These are phyloP conservation scores for Drosophila pallidifrons DNA, from an alignment of 1,140 invertebrate genomes.

Conservation along the genomic window DNA sequence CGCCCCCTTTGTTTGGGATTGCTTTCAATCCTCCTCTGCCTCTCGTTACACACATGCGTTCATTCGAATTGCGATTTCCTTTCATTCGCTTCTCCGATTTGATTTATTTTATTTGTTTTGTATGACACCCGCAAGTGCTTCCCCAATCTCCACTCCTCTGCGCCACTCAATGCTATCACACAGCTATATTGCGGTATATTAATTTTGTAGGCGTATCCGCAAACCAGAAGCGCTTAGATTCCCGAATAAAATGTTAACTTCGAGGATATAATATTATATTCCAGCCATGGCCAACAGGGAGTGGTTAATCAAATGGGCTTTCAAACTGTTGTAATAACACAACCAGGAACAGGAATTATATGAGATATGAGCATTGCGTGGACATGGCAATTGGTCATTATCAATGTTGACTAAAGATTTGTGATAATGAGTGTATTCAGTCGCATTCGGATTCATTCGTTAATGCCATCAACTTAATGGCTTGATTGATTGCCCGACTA, in stretches of 20 bases:
- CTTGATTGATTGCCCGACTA: slow-evolving; percentile 20
- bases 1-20: slow-evolving; percentile 60
- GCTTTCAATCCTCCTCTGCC: neutral
- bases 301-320: slow-evolving; percentile 68
- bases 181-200: slow-evolving; percentile 62
- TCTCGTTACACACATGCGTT: slow-evolving; percentile 61
- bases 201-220: slow-evolving; percentile 77
- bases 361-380: slow-evolving; percentile 1
- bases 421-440: slow-evolving; percentile 25
- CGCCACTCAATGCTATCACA: slow-evolving; percentile 32
- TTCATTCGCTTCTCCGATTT: slow-evolving; percentile 72
- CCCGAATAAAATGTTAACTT: slow-evolving; percentile 56
- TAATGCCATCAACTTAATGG: slow-evolving; percentile 23
- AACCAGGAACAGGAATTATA: slow-evolving; percentile 29
- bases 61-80: slow-evolving; percentile 76
- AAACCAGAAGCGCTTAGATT: slow-evolving; percentile 60
- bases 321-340: slow-evolving; percentile 48
- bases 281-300: slow-evolving; percentile 29
- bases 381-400: slow-evolving; percentile 46
- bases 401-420: slow-evolving; percentile 47
- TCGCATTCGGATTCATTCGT: slow-evolving; percentile 1
- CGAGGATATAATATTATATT: slow-evolving; percentile 54
- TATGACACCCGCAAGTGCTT: slow-evolving; percentile 82
- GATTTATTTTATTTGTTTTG: slow-evolving; percentile 85
- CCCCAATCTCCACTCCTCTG: slow-evolving; percentile 3